Base-by-base conservation (phyloP, 2,888 invertebrate species). In the Leptopterna dolabrata region DNA sequence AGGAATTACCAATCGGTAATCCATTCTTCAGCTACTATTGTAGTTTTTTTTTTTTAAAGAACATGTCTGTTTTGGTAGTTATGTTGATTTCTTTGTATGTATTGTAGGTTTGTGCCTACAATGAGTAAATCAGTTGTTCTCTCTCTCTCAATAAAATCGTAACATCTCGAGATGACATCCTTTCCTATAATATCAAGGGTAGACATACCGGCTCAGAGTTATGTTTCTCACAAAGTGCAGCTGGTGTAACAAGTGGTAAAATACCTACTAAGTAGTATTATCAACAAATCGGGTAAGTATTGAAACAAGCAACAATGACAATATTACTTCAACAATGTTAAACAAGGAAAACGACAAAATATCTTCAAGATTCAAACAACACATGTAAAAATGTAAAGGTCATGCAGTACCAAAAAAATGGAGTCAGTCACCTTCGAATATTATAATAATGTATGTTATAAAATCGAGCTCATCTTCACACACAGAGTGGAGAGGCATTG, bases 401-500 rank as follows among this genome's bases (percentile, higher is more conserved):
- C 76, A 76, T 76, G 76, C 76, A 76, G 16, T 19, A 76, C 41
- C 41, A 45, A 43, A 78, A 55, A 16, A 51, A 30, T 55, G 55
- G 63, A 81, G 81, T 81, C 55, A n/a, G 43, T 71, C 83, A 83
- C 83, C 83, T 83, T 27, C n/a, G 16, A 13, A 0, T 51, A 63
- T 30, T 43, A 29, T 30, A 27, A n/a, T n/a, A 30, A 55, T 81
- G n/a, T 14, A 19, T 70, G 83, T 43, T 83, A 83, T 47, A 83
- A 83, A 83, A 83, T 70, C 36, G 83, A 70, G 30, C 14, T 81
- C 14, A 81, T 81, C 36, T 71, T 24, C 36, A 70, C 30, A 82
- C 55, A 55, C 55, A 82, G 81, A 83, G 41, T 41, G 41, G 63
- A 14, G 71, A 70, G 83, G 70, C 83, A 83, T 83, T 83, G 83